A percentile compares a stretch with the other conserved stretches of the same genome.
Evolutionary conservation across 2,888 invertebrate species (phyloP).

Genomic region (Drosophila acutilabella): DNA sequence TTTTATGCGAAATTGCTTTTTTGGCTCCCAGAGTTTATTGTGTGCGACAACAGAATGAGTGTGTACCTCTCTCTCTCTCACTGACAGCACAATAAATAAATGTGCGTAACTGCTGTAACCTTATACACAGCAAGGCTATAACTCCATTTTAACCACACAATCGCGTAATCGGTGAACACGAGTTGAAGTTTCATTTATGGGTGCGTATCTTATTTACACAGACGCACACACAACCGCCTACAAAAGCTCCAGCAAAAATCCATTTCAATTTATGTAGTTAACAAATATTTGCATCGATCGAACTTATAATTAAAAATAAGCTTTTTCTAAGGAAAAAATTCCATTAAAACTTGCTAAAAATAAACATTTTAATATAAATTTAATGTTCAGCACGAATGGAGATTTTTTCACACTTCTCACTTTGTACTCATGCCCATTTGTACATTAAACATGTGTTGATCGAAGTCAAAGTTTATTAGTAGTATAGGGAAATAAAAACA

Average conservation of each 20-base stretch:
- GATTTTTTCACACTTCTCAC: not conserved
- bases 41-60: constrained; percentile 14
- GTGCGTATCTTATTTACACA: constrained; percentile 27
- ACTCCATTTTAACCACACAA: constrained; percentile 38
- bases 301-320: not conserved
- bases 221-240: constrained; percentile 6
- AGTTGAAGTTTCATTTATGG: constrained; percentile 25
- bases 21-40: constrained; percentile 42
- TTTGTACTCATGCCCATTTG: too few species aligned
- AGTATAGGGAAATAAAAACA: not conserved
- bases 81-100: constrained; percentile 12
- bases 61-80: not conserved
- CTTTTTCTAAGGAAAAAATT: not conserved
- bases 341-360: not conserved
- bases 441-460: too few species aligned
- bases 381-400: not conserved
- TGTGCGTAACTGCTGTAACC: constrained; percentile 13
- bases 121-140: not conserved
- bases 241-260: not conserved
- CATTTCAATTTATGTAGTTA: constrained; percentile 4
- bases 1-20: constrained; percentile 76
- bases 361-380: not conserved
- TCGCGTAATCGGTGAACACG: constrained; percentile 19
- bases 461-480: not conserved
- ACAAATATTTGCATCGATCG: not conserved